These are phyloP conservation scores for Dissostichus mawsoni DNA, from an alignment of 2,113 vertebrate species.

Conservation along the genomic window DNA sequence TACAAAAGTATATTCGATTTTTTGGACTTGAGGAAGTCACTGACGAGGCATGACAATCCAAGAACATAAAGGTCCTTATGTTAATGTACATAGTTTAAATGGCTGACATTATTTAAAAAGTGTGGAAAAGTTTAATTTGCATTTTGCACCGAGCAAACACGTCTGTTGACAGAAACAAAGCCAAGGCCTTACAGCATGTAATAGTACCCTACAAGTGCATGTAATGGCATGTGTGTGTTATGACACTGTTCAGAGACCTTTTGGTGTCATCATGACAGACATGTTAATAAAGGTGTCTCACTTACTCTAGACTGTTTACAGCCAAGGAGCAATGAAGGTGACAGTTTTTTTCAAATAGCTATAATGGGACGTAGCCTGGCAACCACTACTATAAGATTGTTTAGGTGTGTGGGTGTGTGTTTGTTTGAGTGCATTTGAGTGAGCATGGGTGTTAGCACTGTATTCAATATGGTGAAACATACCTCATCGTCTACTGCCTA, in stretches of 20 bases:
- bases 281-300: slow-evolving; percentile 10
- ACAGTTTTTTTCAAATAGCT: background rate
- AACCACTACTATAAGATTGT: background rate
- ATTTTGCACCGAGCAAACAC: slow-evolving; percentile 9
- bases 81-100: slow-evolving; percentile 16
- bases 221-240: slow-evolving; percentile 31
- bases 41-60: slow-evolving; percentile 27
- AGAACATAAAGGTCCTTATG: slow-evolving; percentile 11
- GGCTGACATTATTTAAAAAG: slow-evolving; percentile 38
- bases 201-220: slow-evolving; percentile 5
- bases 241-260: slow-evolving; percentile 8
- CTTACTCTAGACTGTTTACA: slow-evolving; percentile 35
- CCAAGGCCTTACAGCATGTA: slow-evolving; percentile 30
- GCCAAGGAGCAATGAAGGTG: background rate
- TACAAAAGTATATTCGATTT: slow-evolving; percentile 26
- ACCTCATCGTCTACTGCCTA: background rate
- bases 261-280: slow-evolving; percentile 42
- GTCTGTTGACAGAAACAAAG: slow-evolving; percentile 30
- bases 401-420: slow-evolving; percentile 6
- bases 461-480: background rate
- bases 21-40: slow-evolving; percentile 33
- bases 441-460: background rate
- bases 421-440: background rate
- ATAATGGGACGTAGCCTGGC: background rate
- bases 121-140: slow-evolving; percentile 10